Conservation (phyloP, 1,140 invertebrate genomes). For the Epicauta chinensis region DNA sequence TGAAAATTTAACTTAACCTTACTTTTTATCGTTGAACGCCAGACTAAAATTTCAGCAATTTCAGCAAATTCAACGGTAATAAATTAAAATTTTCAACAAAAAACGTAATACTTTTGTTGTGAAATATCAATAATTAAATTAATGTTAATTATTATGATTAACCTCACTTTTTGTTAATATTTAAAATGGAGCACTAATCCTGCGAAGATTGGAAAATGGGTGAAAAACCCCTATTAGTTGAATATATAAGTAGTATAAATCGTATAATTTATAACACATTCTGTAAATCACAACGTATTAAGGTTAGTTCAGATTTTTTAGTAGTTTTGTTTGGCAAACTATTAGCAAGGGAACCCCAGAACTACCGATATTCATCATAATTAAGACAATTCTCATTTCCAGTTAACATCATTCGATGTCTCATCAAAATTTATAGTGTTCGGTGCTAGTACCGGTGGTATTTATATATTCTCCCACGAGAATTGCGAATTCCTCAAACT, state of each 20-base stretch:
- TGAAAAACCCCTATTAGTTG: constrained; percentile 28
- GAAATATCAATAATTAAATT: too few relatives aligned
- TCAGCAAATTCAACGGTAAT: too few relatives aligned
- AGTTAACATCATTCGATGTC: constrained; percentile 73
- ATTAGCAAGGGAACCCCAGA: too few relatives aligned
- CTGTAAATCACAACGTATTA: constrained; percentile 33
- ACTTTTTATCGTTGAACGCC: too few relatives aligned
- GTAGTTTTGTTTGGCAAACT: too few relatives aligned
- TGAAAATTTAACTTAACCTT: too few relatives aligned
- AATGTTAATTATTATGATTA: too few relatives aligned
- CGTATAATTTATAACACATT: constrained; percentile 30
- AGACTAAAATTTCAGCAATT: too few relatives aligned
- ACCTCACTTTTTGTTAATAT: too few relatives aligned
- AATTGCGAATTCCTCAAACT: constrained; percentile 68
- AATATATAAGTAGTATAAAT: constrained; percentile 33
- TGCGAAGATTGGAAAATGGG: constrained; percentile 22
- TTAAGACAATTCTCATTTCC: constrained; percentile 41
- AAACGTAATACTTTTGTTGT: too few relatives aligned
- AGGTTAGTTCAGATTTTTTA: constrained; percentile 22
- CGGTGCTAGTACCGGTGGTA: constrained; percentile 70
- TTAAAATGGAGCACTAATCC: too few relatives aligned
- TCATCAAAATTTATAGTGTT: constrained; percentile 65
- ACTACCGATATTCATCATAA: constrained; percentile 6
- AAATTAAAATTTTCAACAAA: too few relatives aligned
- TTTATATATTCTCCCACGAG: constrained; percentile 66